Evolutionary conservation across 2,888 invertebrate genomes (phyloP), one percentile per base, ranked within the genome.

Genomic region (Cerastis rubricosa): DNA sequence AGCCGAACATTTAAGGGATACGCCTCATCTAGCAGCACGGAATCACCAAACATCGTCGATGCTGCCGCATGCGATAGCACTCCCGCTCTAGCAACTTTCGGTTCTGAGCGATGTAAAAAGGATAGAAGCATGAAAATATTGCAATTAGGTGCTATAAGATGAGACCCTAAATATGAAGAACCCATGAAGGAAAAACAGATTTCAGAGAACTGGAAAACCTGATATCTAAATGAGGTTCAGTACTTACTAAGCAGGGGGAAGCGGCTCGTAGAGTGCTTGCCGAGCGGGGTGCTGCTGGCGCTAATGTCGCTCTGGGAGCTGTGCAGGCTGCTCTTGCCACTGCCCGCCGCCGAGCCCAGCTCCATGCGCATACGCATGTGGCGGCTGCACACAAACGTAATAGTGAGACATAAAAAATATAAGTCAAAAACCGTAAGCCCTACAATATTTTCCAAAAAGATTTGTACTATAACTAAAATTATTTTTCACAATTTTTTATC

Each of bases 271-370:
- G 94, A 90, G 90, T 97, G 97, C 93, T 97, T 96, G 90, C 96
- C 96, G 81, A 96, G 89, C 83, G 97, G 97, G 14, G 97, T 95
- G 90, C 97, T 96, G 91, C 97, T 97, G 71, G 97, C 97, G 92
- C 97, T 97, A 89, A 98, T 96, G 93, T 98, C 98, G 90, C 98
- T 98, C 92, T 98, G 97, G 1, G 98, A 98, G 92, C 98, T 98
- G 92, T 98, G 97, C 90, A 97, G 97, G 91, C 97, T 97, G 94
- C 96, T 94, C 91, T 96, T 94, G 88, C 97, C 97, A 93, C 97
- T 97, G 92, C 96, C 97, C 87, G 97, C 95, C 76, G 96, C 94
- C 85, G 96, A 94, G 85, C 96, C 94, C 92, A 96, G 85, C 90
- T 96, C 94, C 97, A 97, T 94, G 93, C 97, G 95, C 96, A 96